Conservation (phyloP, 2,113 vertebrate genomes). For the Spea multiplicata region DNA sequence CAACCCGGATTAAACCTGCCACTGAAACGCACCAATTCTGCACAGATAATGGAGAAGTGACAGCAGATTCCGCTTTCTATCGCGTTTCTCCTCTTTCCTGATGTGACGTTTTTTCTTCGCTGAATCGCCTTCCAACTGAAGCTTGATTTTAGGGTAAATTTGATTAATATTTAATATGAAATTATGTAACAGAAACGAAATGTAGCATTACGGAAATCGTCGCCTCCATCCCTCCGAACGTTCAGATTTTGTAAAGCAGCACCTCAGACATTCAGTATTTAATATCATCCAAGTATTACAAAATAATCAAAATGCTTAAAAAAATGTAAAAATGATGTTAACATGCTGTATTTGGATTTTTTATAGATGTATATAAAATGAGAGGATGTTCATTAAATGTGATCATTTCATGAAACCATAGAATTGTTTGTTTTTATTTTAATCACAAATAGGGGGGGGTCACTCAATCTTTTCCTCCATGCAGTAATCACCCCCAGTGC, state of each 20-base stretch:
- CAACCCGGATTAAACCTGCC: no score
- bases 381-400: constrained; percentile 65
- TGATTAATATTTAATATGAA: no score
- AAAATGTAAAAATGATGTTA: constrained; percentile 41
- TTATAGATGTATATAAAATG: constrained; percentile 69
- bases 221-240: background rate
- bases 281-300: constrained; percentile 62
- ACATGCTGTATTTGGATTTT: constrained; percentile 66
- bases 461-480: no score
- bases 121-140: background rate
- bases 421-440: background rate
- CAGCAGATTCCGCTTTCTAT: background rate
- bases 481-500: no score
- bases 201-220: constrained; percentile 48
- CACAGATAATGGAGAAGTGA: no score
- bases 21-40: no score
- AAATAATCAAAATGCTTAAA: constrained; percentile 43
- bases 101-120: constrained; percentile 33
- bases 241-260: constrained; percentile 57
- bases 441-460: background rate
- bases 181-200: constrained; percentile 40
- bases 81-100: background rate
- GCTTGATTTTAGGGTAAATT: no score
- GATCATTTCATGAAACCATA: constrained; percentile 62
- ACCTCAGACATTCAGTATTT: constrained; percentile 61